Percentiles rank a stretch among this genome's conserved stretches.
phyloP scores from a whole-genome alignment of 2,113 vertebrate genomes.

The Turdus rufiventris region DNA sequence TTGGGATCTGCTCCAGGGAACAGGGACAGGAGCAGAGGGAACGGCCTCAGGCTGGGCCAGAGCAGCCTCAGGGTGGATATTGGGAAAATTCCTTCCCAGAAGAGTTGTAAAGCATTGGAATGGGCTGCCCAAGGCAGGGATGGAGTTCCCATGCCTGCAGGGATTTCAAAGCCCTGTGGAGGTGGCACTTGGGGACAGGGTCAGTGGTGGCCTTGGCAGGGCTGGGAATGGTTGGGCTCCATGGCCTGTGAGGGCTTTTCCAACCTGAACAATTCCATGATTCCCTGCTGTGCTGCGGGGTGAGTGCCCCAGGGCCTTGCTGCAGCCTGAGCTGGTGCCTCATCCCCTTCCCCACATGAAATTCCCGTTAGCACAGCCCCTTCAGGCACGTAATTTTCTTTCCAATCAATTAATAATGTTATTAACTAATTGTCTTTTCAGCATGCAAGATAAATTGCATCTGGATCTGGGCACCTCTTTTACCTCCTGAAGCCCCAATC shows the following conservation, averaged over 20 bases:
- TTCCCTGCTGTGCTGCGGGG: neutral
- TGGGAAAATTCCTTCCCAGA: neutral
- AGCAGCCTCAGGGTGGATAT: fast-evolving
- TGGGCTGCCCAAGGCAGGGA: neutral
- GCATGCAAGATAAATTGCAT: neutral
- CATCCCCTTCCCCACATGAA: neutral
- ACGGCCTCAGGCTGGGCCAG: neutral
- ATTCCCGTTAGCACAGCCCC: neutral
- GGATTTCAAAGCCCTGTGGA: neutral
- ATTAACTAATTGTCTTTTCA: neutral
- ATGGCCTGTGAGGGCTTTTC: neutral
- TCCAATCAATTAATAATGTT: neutral
- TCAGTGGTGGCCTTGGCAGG: neutral
- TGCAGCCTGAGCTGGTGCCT: neutral
- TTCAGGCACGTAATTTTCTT: neutral
- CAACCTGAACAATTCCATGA: fast-evolving
- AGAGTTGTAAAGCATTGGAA: fast-evolving
- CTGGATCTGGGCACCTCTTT: neutral
- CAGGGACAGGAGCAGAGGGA: neutral
- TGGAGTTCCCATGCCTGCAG: neutral
- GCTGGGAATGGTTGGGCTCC: neutral
- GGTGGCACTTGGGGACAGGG: neutral
- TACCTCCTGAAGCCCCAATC: neutral
- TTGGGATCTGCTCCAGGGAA: neutral
- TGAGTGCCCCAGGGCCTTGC: too few relatives aligned